phyloP scores from a whole-genome alignment of 1,140 invertebrate genomes.

The Drosophila ananassae region DNA sequence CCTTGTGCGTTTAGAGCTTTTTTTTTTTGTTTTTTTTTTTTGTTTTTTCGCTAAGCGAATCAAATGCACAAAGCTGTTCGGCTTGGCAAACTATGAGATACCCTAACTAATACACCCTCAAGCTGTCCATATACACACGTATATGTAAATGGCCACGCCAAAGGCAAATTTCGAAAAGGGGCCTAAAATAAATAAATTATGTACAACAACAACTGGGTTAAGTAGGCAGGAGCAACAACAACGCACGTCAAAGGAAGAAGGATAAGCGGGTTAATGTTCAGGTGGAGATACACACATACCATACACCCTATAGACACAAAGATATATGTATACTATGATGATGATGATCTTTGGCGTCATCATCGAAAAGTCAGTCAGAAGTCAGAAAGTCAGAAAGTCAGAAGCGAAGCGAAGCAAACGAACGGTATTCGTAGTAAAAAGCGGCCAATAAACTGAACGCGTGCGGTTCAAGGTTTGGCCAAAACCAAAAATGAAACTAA shows the following conservation, averaged over 20 bases:
- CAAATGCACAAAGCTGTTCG: neutral
- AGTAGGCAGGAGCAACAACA: conserved; percentile 18
- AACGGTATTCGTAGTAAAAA: conserved; percentile 84
- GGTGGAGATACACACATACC: conserved; percentile 16
- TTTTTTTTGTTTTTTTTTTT: neutral
- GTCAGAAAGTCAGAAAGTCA: conserved; percentile 26
- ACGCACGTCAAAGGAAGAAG: conserved; percentile 10
- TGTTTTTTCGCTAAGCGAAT: conserved; percentile 31
- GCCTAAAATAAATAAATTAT: conserved; percentile 70
- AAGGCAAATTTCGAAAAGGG: conserved; percentile 28
- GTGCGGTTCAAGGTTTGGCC: conserved; percentile 83
- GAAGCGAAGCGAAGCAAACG: conserved; percentile 51
- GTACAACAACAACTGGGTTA: conserved; percentile 47
- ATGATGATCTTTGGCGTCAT: conserved; percentile 39
- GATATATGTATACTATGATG: conserved; percentile 22
- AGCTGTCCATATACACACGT: neutral
- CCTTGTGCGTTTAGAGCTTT: conserved; percentile 65
- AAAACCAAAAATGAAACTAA: conserved; percentile 78
- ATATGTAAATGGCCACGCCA: conserved; percentile 2
- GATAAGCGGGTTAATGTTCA: conserved; percentile 2
- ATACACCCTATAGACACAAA: neutral
- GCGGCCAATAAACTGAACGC: conserved; percentile 83
- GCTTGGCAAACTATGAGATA: conserved; percentile 18
- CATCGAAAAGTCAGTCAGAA: conserved; percentile 53
- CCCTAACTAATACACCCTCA: conserved; percentile 6